Evolutionary conservation across 2,888 invertebrate genomes (phyloP), one percentile per base, ranked within the genome.

Genomic region (Drosophila acutilabella): DNA sequence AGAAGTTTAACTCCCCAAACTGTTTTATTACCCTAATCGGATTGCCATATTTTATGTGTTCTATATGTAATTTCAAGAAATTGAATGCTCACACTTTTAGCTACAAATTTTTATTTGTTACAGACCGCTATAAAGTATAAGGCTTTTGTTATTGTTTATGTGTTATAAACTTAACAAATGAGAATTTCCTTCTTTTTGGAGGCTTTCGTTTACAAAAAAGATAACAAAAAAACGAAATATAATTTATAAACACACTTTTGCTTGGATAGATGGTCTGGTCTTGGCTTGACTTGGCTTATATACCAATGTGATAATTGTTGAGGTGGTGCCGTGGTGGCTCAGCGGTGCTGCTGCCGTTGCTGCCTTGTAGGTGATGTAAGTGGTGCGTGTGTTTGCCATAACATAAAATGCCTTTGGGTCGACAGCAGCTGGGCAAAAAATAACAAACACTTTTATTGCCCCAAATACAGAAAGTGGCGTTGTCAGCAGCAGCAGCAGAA

Each of bases 401-500:
- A 81, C 68, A 76, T 76, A 71, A 81, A 87, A 81, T 67, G 71
- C 71, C 64, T 58, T 79, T 61, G 71, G 75, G 75, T 58, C 52
- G 20, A 36, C 54, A 59, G 53, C 40, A 57, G 64, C 50, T 68
- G 65, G 18, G 52, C 53, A 65, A 53, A 59, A 50, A 62, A 47
- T 44, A 67, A 70, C 64, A 76, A 76, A 78, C 59, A 60, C 48
- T 87, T 84, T 87, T 83, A 85, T 86, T 69, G 78, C 74, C 71
- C 62, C 72, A 71, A 30, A 68, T 57, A 71, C 64, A 50, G 62
- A 78, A 88, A 88, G 78, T 84, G 86, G 57, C 81, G 69, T 62
- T 79, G 89, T 87, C 89, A 88, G 89, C 84, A 85, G 67, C 74
- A 81, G 69, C 20, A 60, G 45, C 52, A 42, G 53, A 30, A 40